Conservation (phyloP, 2,888 invertebrate genomes). For the Escarpia spicata region DNA sequence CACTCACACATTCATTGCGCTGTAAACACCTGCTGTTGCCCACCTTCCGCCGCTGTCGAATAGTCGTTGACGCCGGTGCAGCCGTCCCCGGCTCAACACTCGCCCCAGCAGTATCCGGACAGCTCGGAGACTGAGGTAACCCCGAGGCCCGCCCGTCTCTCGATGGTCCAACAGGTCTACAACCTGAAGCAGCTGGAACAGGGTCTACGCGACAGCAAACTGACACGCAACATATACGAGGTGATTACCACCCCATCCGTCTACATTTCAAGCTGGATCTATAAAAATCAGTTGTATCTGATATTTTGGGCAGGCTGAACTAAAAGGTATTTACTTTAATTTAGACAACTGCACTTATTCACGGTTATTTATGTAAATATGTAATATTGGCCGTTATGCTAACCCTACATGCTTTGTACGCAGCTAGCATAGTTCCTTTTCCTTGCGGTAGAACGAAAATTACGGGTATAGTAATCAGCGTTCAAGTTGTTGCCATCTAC, state of each 20-base stretch:
- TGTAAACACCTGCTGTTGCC: neutral
- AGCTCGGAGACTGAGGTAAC: neutral
- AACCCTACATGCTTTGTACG: too few species aligned
- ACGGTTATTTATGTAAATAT: too few species aligned
- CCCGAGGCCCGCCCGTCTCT: neutral
- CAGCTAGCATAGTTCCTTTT: too few species aligned
- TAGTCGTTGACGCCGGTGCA: neutral
- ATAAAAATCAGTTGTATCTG: too few species aligned
- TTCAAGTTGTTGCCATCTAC: too few species aligned
- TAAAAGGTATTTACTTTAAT: too few species aligned
- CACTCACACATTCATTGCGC: neutral
- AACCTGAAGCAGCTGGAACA: neutral
- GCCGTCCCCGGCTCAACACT: neutral
- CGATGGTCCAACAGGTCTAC: neutral
- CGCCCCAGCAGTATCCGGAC: neutral
- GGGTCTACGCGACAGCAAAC: neutral
- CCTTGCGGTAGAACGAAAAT: too few species aligned
- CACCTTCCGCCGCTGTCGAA: neutral
- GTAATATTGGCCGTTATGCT: too few species aligned
- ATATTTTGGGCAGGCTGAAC: too few species aligned
- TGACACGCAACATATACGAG: neutral
- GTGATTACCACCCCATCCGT: neutral
- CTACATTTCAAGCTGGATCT: too few species aligned
- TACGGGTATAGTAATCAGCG: too few species aligned
- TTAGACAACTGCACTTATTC: too few species aligned